phyloP scores from a whole-genome alignment of 92 coral and sea anemone genomes.

The Actinernus sp. region DNA sequence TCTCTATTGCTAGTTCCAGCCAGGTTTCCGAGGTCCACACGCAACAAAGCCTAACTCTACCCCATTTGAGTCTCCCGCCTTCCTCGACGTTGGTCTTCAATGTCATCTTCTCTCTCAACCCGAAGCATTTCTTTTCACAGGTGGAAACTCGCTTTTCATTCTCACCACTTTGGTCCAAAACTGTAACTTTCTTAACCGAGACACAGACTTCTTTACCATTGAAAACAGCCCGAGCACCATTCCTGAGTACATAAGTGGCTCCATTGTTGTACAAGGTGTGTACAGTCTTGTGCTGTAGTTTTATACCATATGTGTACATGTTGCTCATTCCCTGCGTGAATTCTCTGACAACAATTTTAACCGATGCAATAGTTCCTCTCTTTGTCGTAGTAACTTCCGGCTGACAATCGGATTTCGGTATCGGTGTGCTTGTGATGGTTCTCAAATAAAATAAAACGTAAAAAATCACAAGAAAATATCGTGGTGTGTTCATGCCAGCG shows the following conservation, averaged over 20 bases:
- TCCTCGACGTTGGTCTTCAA: constrained; percentile 52
- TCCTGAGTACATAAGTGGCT: constrained; percentile 7
- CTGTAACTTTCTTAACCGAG: constrained; percentile 29
- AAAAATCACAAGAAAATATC: no score
- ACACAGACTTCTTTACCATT: constrained; percentile 57
- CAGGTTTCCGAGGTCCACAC: constrained; percentile 40
- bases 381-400: not conserved
- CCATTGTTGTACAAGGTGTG: constrained; percentile 47
- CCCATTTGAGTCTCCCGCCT: constrained; percentile 47
- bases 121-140: constrained; percentile 61
- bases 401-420: not conserved
- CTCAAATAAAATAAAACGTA: no score
- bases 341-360: constrained; percentile 10
- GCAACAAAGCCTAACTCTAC: constrained; percentile 32
- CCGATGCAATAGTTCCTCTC: constrained; percentile 1
- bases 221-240: constrained; percentile 35
- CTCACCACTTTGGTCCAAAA: constrained; percentile 41
- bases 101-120: constrained; percentile 3
- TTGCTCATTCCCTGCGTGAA: constrained; percentile 24
- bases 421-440: not conserved
- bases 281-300: not conserved
- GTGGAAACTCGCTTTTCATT: constrained; percentile 18
- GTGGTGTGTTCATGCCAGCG: no score
- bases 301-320: constrained; percentile 33
- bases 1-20: constrained; percentile 32